A percentile compares a stretch with the other conserved stretches of the same genome.
phyloP scores from a whole-genome alignment of 2,888 invertebrate genomes.

The Theretra japonica region DNA sequence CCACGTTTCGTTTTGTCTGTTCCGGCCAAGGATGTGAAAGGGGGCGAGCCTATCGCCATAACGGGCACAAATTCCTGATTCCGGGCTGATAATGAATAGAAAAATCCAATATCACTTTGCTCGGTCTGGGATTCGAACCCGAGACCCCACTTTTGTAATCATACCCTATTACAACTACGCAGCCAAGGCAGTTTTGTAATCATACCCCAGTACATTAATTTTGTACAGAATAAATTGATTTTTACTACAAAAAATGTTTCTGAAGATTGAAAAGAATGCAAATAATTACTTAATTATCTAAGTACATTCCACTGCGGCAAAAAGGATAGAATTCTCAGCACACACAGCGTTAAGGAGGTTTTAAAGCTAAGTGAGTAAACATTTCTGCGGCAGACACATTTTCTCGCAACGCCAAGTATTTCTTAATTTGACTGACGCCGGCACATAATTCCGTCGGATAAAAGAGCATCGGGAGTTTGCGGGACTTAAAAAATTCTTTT shows the following conservation, averaged over 20 bases:
- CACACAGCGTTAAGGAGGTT: neutral
- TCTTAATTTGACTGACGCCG: conserved; percentile 20
- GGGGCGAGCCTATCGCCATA: no score
- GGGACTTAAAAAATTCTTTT: conserved; percentile 1
- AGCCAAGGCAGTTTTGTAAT: no score
- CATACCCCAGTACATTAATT: no score
- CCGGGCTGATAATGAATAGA: no score
- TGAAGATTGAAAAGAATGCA: neutral
- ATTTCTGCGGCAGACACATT: conserved; percentile 16
- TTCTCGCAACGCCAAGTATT: conserved; percentile 9
- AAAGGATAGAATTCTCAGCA: neutral
- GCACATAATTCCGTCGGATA: conserved; percentile 10
- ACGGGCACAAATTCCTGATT: no score
- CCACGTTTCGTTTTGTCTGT: no score
- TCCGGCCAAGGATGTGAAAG: no score
- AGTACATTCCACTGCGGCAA: neutral
- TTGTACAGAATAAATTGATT: no score
- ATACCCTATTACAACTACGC: no score
- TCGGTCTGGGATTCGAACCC: no score
- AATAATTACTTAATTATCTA: neutral
- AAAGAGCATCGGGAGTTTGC: neutral
- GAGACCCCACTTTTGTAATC: no score
- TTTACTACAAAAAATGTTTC: neutral
- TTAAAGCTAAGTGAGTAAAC: conserved; percentile 18
- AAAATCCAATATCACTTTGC: no score